Base-by-base conservation (phyloP, 2,888 invertebrate genomes). In the Netelia fuscicornis region DNA sequence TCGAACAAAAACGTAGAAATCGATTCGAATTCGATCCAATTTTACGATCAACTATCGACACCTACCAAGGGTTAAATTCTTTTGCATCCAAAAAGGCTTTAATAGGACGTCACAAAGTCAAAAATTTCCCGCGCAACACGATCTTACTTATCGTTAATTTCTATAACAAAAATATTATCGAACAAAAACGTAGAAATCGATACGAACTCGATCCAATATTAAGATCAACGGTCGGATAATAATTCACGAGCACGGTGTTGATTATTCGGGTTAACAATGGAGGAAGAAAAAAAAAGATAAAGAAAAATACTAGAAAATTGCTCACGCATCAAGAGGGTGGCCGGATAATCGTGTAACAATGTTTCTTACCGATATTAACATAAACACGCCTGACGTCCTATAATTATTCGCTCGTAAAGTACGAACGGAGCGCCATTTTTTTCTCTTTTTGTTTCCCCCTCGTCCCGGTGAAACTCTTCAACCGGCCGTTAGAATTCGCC, bases 381-480 rank as follows among this genome's bases (percentile, higher is more conserved):
- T 76, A 76, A 80, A 72, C 67, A 76, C 67, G 80, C 37, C 65
- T 62, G 62, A 67, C 71, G 62, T 77, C 72, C 72, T 68, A 76
- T 76, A 85, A 85, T 85, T 85, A 85, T 85, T 80, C 85, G 82
- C 56, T 85, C 85, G 80, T 85, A 85, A 85, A 83, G 65, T 80
- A 62, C 79, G 76, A 76, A 62, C 79, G 76, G 72, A 42, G 62
- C 67, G 67, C 72, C 56, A 76, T 62, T 85, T 80, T 67, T 58
- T 17, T 64, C 42, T 54, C 44, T 17, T 20, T 44, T 48, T 68
- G 13, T 56, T 58, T 72, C 13, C 11, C 25, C 65, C 60, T 54
- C 48, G 54, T 30, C 70, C 5, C 44, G 30, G n/a, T 30, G 30
- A 23, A 58, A 75, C 20, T 75, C 75, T 71, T 58, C 75, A 58